These are phyloP conservation scores for Aethes cnicana DNA, from an alignment of 2,888 invertebrate species.

Conservation along the genomic window DNA sequence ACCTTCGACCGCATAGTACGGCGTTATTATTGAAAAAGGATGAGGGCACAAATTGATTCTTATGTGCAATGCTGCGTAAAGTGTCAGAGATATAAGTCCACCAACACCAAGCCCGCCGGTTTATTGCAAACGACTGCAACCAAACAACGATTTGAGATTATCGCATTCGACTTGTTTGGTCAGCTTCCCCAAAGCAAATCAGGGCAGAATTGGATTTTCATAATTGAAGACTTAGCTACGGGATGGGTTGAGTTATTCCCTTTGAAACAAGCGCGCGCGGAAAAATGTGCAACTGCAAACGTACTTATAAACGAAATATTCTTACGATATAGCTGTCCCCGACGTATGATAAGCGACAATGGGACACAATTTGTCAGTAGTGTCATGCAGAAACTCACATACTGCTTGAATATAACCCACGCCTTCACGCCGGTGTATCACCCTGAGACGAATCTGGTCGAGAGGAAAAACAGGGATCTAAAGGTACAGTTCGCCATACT, in stretches of 20 bases:
- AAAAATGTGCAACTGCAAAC: too few relatives aligned
- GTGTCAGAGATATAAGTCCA: constrained; percentile 35
- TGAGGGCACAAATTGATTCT: constrained; percentile 32
- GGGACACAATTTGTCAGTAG: constrained; percentile 30
- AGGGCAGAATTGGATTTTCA: too few relatives aligned
- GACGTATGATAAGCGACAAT: too few relatives aligned
- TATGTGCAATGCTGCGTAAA: constrained; percentile 33
- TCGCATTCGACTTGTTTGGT: neutral
- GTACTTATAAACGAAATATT: neutral
- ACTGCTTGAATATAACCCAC: too few relatives aligned
- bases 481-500: too few relatives aligned
- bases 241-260: too few relatives aligned
- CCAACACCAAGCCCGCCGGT: neutral
- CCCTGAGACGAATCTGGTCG: too few relatives aligned
- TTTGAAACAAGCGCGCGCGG: too few relatives aligned
- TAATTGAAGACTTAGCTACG: too few relatives aligned
- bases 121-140: neutral
- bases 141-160: neutral
- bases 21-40: constrained; percentile 34
- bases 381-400: constrained; percentile 20
- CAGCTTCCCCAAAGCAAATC: neutral
- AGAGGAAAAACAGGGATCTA: constrained; percentile 33
- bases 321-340: too few relatives aligned
- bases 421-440: too few relatives aligned
- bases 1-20: constrained; percentile 18